Base-by-base conservation (phyloP, 1,140 invertebrate species). In the Drosophila pruinosa region DNA sequence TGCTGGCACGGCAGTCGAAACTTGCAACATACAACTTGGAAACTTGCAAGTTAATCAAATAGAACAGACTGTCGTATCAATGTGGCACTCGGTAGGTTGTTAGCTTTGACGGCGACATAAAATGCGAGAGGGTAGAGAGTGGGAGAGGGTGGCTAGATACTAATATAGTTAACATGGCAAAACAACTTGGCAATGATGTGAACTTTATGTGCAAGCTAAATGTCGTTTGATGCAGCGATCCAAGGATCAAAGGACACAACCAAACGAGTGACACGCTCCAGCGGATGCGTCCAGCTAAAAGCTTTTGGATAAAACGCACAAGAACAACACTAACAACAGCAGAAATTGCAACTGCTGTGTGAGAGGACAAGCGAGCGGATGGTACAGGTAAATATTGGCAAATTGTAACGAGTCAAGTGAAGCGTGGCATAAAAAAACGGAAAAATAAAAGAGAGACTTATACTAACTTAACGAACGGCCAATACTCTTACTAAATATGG, bases 151-250 rank as follows among this genome's bases (percentile, higher is more conserved):
- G 36, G 22, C 7, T 36, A 19, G 69, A 24, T 48, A 68, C 77
- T 85, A 85, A 85, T 86, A 85, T 64, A 81, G 81, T 85, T 85
- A 85, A 88, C 81, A 81, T 81, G 81, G 73, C 80, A 70, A 48
- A 85, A 86, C 64, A 85, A 80, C 64, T 86, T 63, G 63, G 58
- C 72, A 78, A 74, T 86, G 69, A 78, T 78, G 81, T 74, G 77
- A 81, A 86, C 81, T 86, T 85, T 86, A 85, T 85, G 80, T 68
- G 80, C 80, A 85, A 85, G 76, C 77, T 74, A 85, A 85, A 85
- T 85, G 80, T 85, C 82, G 71, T 81, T 86, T 86, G 68, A 86
- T 85, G 79, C 72, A 75, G 59, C 71, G 15, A 50, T 15, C 12
- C 65, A 28, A 67, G 54, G 28, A 61, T 54, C 62, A 69, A 58